These are phyloP conservation scores for Chlorops oryzae DNA, from an alignment of 1,140 invertebrate genomes.

Conservation along the genomic window DNA sequence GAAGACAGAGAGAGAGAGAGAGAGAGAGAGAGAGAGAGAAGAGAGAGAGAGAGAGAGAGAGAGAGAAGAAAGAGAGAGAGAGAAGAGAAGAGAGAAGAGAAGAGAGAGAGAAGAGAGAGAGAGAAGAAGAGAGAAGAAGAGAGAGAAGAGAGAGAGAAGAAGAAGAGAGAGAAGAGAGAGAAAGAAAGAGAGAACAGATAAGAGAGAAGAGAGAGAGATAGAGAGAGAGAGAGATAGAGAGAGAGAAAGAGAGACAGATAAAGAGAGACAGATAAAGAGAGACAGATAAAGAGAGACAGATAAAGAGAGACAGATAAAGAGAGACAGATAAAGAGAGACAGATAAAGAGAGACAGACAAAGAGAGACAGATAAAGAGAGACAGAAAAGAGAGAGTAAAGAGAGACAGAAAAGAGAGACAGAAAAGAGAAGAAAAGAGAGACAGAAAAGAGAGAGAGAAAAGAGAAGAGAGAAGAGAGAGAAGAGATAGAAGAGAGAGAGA, in stretches of 20 bases:
- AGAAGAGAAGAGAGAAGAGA: not conserved
- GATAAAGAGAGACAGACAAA: not conserved
- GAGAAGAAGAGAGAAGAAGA: not conserved
- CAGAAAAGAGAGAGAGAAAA: not conserved
- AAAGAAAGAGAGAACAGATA: not conserved
- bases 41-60: not conserved
- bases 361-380: not conserved
- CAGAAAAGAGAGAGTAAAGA: not conserved
- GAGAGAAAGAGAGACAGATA: not conserved
- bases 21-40: not conserved
- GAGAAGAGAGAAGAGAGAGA: not conserved
- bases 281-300: not conserved
- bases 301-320: not conserved
- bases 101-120: not conserved
- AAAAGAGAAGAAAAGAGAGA: not conserved
- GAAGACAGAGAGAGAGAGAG: not conserved
- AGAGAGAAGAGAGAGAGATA: not conserved
- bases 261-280: not conserved
- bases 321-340: not conserved
- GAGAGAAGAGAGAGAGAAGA: not conserved
- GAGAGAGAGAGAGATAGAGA: not conserved
- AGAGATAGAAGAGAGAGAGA: not conserved
- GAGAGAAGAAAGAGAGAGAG: not conserved
- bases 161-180: not conserved
- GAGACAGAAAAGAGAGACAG: not conserved